These are phyloP conservation scores for Neomonachus schauinslandi DNA, from an alignment of 2,113 vertebrate genomes.

Conservation along the genomic window DNA sequence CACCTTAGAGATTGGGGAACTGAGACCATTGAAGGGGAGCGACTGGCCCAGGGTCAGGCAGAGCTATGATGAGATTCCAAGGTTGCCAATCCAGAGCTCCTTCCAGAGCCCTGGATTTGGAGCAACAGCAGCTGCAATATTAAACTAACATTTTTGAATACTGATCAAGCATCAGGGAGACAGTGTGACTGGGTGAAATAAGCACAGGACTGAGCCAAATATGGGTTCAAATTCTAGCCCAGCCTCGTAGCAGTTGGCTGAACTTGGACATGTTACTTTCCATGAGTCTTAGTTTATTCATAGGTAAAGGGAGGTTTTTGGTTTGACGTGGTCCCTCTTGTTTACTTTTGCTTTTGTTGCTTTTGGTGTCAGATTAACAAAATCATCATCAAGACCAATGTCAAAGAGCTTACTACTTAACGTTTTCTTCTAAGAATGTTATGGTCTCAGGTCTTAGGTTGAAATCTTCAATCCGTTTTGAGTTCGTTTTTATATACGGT, in stretches of 20 bases:
- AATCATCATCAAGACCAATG: background rate
- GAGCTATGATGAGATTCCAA: background rate
- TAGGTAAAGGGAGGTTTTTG: background rate
- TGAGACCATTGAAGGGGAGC: background rate
- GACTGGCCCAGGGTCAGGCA: background rate
- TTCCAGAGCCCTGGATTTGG: background rate
- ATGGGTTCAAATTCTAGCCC: background rate
- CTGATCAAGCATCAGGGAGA: background rate
- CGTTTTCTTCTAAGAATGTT: background rate
- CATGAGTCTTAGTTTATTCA: background rate
- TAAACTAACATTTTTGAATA: background rate
- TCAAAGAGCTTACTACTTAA: background rate
- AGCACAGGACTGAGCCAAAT: background rate
- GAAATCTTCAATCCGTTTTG: background rate
- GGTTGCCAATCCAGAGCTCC: background rate
- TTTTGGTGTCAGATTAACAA: background rate
- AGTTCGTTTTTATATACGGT: background rate
- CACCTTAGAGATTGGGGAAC: background rate
- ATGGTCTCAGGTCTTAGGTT: background rate
- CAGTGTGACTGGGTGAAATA: background rate
- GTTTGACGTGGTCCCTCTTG: background rate
- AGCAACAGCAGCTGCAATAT: background rate
- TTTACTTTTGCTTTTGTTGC: background rate
- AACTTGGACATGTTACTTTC: background rate
- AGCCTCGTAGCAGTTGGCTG: background rate